Evolutionary conservation across 2,113 vertebrate species (phyloP).

Genomic region (Nyctibius bracteatus): DNA sequence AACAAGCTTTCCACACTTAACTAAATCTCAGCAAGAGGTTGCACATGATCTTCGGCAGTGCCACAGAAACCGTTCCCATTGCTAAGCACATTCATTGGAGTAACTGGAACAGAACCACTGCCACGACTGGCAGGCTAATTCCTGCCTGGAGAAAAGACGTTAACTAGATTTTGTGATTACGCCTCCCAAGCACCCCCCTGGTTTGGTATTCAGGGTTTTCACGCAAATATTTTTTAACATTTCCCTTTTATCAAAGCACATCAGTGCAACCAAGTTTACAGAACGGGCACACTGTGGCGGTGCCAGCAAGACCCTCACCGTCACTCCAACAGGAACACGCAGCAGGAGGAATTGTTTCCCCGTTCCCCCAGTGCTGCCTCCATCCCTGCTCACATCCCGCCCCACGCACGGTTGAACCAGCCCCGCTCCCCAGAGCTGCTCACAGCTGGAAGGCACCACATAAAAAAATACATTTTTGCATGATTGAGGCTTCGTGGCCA

Average conservation of each 20-base stretch:
- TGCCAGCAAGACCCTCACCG: neutral
- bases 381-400: neutral
- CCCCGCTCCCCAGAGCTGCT: neutral
- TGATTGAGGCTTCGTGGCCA: neutral
- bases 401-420: neutral
- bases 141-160: constrained; percentile 1
- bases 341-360: neutral
- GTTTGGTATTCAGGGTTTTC: neutral
- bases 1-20: constrained; percentile 48
- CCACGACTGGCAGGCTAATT: constrained; percentile 24
- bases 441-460: neutral
- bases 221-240: neutral
- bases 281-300: accelerated
- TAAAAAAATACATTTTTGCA: neutral
- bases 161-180: neutral
- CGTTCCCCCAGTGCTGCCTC: neutral
- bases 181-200: neutral
- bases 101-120: constrained; percentile 41
- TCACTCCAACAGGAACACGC: neutral
- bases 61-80: constrained; percentile 39
- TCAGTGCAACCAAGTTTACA: neutral
- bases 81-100: constrained; percentile 6
- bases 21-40: constrained; percentile 43
- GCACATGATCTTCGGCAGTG: constrained; percentile 48
- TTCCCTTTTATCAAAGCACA: neutral